Base-by-base conservation (phyloP, 1,140 invertebrate genomes). In the Laodelphax striatellus region DNA sequence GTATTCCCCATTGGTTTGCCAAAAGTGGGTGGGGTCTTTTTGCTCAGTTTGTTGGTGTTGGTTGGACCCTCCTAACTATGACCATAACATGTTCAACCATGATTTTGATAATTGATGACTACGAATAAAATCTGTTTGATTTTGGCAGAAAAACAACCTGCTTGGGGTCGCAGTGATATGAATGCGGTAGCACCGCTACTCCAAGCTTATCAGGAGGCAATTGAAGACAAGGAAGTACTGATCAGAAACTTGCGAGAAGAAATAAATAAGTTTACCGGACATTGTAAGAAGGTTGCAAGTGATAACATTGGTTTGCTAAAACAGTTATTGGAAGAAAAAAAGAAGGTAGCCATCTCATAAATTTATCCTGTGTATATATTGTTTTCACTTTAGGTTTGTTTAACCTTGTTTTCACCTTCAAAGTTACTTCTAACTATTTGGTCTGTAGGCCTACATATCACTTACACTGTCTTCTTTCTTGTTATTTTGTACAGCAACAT, bases 151-250 rank as follows among this genome's bases (percentile, higher is more conserved):
- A 38, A 38, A 38, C 34, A 38, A 50, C 21, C 46, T 8, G 9
- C n/a, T 19, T 50, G 46, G 46, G 46, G 46, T 50, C 46, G 46
- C 21, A 50, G 46, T 50, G 46, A 50, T 19, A 50, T 50, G 46
- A 50, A 50, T 50, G 46, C 21, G 6, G 46, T 50, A 1, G 46
- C 46, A 2, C 46, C 46, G 1, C 21, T 50, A 50, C 46, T 50
- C 14, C 46, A 50, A 50, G 46, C 46, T 19, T 50, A 50, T 50
- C 46, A 50, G 14, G 46, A 50, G 46, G 21, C 46, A 19, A 17
- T 50, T 9, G 46, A 50, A 50, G 46, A 50, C 21, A 50, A 22
- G 14, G 46, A 50, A 2, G 6, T 10, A 10, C 16, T 50, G n/a
- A 50, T 50, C 16, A 19, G 9, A 50, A 50, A 50, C 16, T 50